Evolutionary conservation across 2,888 invertebrate genomes (phyloP).

Genomic region (Salpingus planirostris): DNA sequence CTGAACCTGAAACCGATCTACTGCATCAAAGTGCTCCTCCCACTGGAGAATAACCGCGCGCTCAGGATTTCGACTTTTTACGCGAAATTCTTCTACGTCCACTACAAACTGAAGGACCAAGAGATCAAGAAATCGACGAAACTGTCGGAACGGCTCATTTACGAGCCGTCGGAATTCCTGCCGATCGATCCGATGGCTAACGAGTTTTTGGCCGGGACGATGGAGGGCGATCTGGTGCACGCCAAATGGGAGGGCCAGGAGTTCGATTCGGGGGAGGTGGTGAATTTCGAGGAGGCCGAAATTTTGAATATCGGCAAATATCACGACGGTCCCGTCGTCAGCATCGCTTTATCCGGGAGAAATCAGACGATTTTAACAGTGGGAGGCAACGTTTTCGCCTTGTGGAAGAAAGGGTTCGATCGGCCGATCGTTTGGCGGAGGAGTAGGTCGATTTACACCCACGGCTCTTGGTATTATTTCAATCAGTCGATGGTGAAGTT

Average conservation of each 20-base stretch:
- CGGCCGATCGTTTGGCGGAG: constrained; percentile 61
- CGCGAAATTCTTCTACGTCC: constrained; percentile 10
- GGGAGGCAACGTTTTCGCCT: constrained; percentile 64
- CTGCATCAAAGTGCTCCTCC: constrained; percentile 45
- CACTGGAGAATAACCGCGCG: constrained; percentile 30
- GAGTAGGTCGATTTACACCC: constrained; percentile 49
- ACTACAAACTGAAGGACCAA: background rate
- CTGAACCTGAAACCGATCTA: constrained; percentile 56
- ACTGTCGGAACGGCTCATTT: constrained; percentile 20
- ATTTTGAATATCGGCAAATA: constrained; percentile 36
- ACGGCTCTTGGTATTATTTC: constrained; percentile 36
- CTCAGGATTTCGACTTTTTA: constrained; percentile 17
- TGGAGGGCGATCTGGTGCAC: constrained; percentile 33
- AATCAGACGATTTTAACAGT: constrained; percentile 56
- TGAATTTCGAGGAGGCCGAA: constrained; percentile 56
- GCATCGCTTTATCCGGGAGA: constrained; percentile 52
- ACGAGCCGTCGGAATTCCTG: constrained; percentile 14
- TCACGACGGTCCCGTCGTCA: constrained; percentile 64
- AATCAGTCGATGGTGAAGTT: constrained; percentile 47
- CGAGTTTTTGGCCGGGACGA: constrained; percentile 11
- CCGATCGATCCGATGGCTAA: background rate
- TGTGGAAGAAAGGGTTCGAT: constrained; percentile 60
- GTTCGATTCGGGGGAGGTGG: constrained; percentile 51
- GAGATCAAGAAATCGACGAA: constrained; percentile 5
- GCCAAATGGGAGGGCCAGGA: constrained; percentile 61